Evolutionary conservation across 2,797 vertebrate genomes (phyloP), one percentile per base, ranked within the genome.

Genomic region (Liparis tanakae): DNA sequence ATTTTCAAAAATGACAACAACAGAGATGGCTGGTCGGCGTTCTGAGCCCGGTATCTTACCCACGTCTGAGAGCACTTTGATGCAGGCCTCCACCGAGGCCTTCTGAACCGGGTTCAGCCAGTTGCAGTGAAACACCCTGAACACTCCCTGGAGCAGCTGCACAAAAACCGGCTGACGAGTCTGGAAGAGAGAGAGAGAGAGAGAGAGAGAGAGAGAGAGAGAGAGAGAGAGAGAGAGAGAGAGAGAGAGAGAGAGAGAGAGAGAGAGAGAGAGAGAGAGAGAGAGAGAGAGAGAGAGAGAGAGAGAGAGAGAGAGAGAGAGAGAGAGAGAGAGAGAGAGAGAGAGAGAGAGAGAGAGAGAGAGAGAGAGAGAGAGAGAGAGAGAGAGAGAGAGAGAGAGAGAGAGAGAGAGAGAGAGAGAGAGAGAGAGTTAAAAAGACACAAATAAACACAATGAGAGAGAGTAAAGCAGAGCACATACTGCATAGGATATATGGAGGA

Each of bases 41-140:
- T 46, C 7, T 41, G 4, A 5, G 17, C 0, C 37, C 30, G 33
- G 44, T 7, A 34, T 72, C 95, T 94, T 92, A 99, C 98, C 98
- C 62, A 99, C 98, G 70, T 99, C 98, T 10, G 98, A 99, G 37
- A 99, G 95, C 22, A 99, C 98, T 73, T 98, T 96, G 79, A 99
- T 99, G 75, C 98, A 99, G 89, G 97, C 96, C 88, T 99, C 98
- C 80, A 99, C 98, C 0, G 97, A 97, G 2, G 96, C 98, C 85
- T 99, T 99, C 85, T 99, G 98, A 75, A 96, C 91, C 0, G 98
- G 96, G 87, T 94, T 90, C 5, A 99, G 92, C 98, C 98, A 99
- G 91, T 93, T 96, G 91, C 98, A 99, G 89, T 99, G 98, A 90
- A 97, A 99, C 0, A 99, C 97, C 67, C 98, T 91, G 90, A 99